Evolutionary conservation across 1,140 invertebrate genomes (phyloP).

Genomic region (Magallana gigas): DNA sequence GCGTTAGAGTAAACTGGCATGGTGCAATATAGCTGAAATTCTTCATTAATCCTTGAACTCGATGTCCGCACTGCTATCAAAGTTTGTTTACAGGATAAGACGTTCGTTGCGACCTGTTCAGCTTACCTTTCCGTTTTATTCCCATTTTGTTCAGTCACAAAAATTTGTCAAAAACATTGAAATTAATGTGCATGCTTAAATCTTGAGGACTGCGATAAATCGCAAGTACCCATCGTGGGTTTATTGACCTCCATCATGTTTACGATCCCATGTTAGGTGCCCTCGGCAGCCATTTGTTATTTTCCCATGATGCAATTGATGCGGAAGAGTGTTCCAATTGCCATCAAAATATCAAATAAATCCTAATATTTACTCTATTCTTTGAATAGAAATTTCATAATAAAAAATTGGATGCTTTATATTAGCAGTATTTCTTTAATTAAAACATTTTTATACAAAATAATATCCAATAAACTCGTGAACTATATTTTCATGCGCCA

Average conservation of each 20-base stretch:
- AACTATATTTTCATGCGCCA: background rate
- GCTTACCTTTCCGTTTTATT: slow-evolving; percentile 75
- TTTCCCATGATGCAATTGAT: slow-evolving; percentile 46
- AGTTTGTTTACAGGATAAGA: slow-evolving; percentile 31
- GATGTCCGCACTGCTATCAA: too few species aligned
- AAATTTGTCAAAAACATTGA: slow-evolving; percentile 16
- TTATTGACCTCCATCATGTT: slow-evolving; percentile 49
- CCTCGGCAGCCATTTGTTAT: slow-evolving; percentile 56
- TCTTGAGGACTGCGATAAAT: slow-evolving; percentile 31
- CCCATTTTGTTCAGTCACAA: slow-evolving; percentile 67
- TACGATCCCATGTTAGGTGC: slow-evolving; percentile 55
- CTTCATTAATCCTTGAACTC: too few species aligned
- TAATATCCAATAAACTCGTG: background rate
- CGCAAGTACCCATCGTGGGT: slow-evolving; percentile 45
- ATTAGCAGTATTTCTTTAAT: too few species aligned
- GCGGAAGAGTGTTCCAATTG: background rate
- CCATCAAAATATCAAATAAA: background rate
- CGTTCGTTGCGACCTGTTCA: background rate
- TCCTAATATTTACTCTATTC: background rate
- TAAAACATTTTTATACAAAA: too few species aligned
- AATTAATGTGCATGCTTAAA: background rate
- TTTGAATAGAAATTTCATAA: too few species aligned
- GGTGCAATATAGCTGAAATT: too few species aligned
- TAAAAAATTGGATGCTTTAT: too few species aligned
- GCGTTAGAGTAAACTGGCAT: too few species aligned